phyloP scores from a whole-genome alignment of 2,888 invertebrate genomes.

The Cotesia congregata region DNA sequence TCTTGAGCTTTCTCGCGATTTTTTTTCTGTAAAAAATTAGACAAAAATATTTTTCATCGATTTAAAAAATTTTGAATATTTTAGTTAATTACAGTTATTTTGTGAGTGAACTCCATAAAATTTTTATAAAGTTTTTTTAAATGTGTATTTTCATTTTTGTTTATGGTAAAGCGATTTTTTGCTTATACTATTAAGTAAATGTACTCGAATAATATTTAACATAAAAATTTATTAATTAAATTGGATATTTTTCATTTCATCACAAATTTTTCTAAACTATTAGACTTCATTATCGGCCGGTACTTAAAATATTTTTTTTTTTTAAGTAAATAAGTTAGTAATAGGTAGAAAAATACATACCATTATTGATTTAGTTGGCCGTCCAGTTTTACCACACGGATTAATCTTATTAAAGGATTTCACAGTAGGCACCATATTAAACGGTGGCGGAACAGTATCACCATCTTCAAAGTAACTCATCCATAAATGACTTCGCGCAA shows the following conservation, averaged over 20 bases:
- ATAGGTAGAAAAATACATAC: constrained; percentile 67
- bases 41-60: background rate
- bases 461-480: constrained; percentile 97
- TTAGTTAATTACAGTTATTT: too few relatives aligned
- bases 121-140: too few relatives aligned
- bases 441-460: constrained; percentile 93
- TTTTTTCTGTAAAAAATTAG: constrained; percentile 74
- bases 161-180: background rate
- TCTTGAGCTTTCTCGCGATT: constrained; percentile 80
- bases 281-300: too few relatives aligned
- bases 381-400: constrained; percentile 70
- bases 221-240: too few relatives aligned
- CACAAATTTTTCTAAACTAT: background rate
- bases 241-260: too few relatives aligned
- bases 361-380: constrained; percentile 75
- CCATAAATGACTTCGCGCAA: constrained; percentile 95
- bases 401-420: constrained; percentile 77
- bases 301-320: too few relatives aligned
- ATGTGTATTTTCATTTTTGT: too few relatives aligned
- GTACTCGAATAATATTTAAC: background rate
- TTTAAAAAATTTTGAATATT: background rate
- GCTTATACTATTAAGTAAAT: background rate
- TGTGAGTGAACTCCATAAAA: too few relatives aligned
- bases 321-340: too few relatives aligned
- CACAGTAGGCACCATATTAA: constrained; percentile 92